Evolutionary conservation across 2,113 vertebrate genomes (phyloP).

Genomic region (Rhinoderma darwinii): DNA sequence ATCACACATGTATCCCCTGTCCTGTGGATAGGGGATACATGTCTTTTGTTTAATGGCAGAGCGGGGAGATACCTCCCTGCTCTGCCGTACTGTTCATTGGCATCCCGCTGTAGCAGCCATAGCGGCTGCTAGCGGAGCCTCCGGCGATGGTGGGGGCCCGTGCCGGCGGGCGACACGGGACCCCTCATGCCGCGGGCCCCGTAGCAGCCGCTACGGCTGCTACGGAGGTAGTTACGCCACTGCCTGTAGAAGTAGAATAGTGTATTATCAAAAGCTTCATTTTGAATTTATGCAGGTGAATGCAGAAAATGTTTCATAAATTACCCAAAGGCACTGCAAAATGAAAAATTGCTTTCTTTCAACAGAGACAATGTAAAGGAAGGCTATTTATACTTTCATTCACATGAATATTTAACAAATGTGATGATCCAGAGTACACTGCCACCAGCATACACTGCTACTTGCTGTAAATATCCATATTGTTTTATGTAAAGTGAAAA

Average conservation of each 20-base stretch:
- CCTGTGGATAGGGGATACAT: no score
- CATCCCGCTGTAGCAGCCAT: no score
- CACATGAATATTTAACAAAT: conserved; percentile 57
- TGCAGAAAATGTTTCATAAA: conserved; percentile 54
- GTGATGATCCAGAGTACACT: conserved; percentile 42
- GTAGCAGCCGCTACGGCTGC: no score
- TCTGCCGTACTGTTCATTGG: no score
- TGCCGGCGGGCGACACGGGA: no score
- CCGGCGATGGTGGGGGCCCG: no score
- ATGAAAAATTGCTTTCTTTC: conserved; percentile 54
- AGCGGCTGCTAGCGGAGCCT: no score
- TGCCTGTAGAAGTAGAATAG: conserved; percentile 35
- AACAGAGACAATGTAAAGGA: conserved; percentile 18
- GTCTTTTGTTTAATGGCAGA: no score
- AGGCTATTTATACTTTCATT: conserved; percentile 55
- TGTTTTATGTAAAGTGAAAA: conserved; percentile 11
- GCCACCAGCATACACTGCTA: conserved; percentile 5
- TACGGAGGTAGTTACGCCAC: no score
- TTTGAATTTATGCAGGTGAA: conserved; percentile 55
- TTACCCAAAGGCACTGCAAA: conserved; percentile 53
- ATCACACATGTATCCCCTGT: no score
- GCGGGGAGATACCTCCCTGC: no score
- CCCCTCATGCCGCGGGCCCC: no score
- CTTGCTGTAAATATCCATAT: conserved; percentile 30
- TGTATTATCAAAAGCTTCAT: conserved; percentile 48